phyloP scores from a whole-genome alignment of 2,113 vertebrate species.

The Psittacula cyanocephala region DNA sequence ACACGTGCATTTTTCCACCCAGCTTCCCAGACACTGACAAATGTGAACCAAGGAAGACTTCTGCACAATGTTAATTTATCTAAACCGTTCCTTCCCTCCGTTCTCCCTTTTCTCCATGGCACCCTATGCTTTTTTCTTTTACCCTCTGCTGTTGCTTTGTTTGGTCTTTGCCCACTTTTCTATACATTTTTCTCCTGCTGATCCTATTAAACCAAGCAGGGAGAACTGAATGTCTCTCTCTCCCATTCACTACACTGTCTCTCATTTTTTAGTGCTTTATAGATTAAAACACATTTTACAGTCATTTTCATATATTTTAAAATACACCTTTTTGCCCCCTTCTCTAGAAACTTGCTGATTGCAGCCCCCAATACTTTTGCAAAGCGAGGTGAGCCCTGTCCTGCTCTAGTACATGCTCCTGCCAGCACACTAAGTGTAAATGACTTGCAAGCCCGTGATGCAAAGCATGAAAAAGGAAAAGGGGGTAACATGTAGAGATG shows the following conservation, averaged over 20 bases:
- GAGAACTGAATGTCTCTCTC: not conserved
- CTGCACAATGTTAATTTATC: not conserved
- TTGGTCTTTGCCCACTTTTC: not conserved
- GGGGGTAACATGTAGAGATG: not conserved
- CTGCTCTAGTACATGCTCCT: not conserved
- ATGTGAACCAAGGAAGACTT: not conserved
- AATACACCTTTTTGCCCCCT: not conserved
- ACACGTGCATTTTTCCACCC: not conserved
- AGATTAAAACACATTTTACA: not conserved
- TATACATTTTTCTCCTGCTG: not conserved
- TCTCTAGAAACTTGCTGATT: not conserved
- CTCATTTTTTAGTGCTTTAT: not conserved
- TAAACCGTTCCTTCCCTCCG: not conserved
- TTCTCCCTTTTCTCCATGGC: not conserved
- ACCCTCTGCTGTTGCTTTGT: not conserved
- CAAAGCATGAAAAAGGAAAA: not conserved
- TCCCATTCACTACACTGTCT: not conserved
- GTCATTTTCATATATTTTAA: not conserved
- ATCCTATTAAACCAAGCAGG: not conserved
- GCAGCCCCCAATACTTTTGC: not conserved
- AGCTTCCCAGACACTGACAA: not conserved
- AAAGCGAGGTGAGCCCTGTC: not conserved
- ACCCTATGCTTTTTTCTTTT: not conserved
- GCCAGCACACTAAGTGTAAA: not conserved
- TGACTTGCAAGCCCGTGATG: not conserved